These are phyloP conservation scores for Thumatha senex DNA, from an alignment of 2,888 invertebrate species.

Conservation along the genomic window DNA sequence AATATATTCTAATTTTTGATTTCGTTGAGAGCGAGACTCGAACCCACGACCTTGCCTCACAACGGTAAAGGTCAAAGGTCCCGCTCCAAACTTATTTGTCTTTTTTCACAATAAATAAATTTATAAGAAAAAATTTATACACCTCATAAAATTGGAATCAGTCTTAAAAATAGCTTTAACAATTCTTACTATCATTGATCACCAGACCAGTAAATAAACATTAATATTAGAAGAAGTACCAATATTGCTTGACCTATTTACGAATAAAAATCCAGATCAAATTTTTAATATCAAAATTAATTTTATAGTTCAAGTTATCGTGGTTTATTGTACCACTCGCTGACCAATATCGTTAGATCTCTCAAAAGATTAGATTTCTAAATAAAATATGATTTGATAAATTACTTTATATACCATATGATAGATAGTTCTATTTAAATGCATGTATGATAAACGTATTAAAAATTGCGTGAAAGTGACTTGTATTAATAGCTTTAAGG, in stretches of 20 bases:
- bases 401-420: background rate
- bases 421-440: slow-evolving; percentile 5
- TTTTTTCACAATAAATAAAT: too few relatives aligned
- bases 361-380: background rate
- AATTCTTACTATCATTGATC: slow-evolving; percentile 31
- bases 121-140: too few relatives aligned
- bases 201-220: slow-evolving; percentile 37
- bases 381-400: background rate
- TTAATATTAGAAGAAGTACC: slow-evolving; percentile 21
- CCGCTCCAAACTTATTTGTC: too few relatives aligned
- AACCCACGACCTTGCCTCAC: too few relatives aligned
- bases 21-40: too few relatives aligned
- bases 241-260: slow-evolving; percentile 9
- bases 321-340: background rate
- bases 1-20: too few relatives aligned
- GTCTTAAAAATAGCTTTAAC: slow-evolving; percentile 3
- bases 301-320: background rate
- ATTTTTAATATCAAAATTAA: background rate
- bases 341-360: background rate
- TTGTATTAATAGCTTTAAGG: slow-evolving; percentile 44
- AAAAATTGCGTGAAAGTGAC: slow-evolving; percentile 48
- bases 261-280: background rate
- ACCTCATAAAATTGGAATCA: slow-evolving; percentile 1
- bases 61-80: too few relatives aligned
- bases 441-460: slow-evolving; percentile 37